These are phyloP conservation scores for Cheilosia vernalis DNA, from an alignment of 2,888 invertebrate genomes.

Conservation along the genomic window DNA sequence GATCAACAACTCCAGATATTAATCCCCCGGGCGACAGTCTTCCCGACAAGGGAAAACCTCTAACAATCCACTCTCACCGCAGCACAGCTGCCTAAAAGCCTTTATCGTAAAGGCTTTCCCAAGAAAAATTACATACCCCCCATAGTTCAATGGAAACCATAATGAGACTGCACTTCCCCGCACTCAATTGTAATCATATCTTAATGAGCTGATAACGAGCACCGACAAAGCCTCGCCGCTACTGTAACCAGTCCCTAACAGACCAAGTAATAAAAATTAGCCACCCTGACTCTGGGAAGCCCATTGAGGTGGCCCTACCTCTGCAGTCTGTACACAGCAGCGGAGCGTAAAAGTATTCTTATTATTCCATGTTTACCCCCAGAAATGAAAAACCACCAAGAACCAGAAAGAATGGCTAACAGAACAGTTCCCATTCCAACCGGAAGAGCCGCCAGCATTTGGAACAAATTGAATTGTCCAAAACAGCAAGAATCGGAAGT, in stretches of 20 bases:
- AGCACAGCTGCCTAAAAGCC: conserved; percentile 62
- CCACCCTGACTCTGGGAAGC: conserved; percentile 57
- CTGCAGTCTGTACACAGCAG: conserved; percentile 11
- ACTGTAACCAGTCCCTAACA: conserved; percentile 36
- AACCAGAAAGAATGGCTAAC: conserved; percentile 19
- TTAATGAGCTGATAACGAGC: conserved; percentile 72
- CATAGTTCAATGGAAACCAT: conserved; percentile 44
- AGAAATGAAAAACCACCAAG: conserved; percentile 66
- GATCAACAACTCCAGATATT: conserved; percentile 7
- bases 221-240: conserved; percentile 64
- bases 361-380: conserved; percentile 6
- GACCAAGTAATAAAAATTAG: conserved; percentile 47
- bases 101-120: conserved; percentile 59
- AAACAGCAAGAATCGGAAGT: conserved; percentile 16
- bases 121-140: conserved; percentile 47
- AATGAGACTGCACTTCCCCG: conserved; percentile 68
- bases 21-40: conserved; percentile 1
- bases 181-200: conserved; percentile 68
- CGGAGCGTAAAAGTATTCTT: conserved; percentile 56
- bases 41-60: background rate
- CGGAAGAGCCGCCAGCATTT: conserved; percentile 41
- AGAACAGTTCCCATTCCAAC: conserved; percentile 9
- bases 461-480: conserved; percentile 64
- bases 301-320: conserved; percentile 12
- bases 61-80: conserved; percentile 29